Evolutionary conservation across 2,888 invertebrate species (phyloP).

Genomic region (Andrena dorsata): DNA sequence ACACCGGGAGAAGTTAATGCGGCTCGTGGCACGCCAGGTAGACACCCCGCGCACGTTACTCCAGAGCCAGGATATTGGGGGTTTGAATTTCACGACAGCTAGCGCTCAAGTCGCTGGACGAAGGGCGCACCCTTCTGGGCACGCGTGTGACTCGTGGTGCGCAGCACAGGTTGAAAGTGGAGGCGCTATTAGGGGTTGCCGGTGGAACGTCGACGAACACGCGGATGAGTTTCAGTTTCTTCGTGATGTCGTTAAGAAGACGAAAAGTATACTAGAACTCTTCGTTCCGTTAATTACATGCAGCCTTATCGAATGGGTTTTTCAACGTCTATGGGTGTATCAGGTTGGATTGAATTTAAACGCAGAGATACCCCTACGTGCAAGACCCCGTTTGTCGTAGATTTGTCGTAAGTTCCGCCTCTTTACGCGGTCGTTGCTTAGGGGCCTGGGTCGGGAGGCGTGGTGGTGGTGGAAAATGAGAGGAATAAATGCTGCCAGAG

Average conservation of each 20-base stretch:
- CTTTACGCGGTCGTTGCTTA: constrained; percentile 2
- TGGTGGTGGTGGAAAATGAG: not conserved
- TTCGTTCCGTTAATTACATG: too few species aligned
- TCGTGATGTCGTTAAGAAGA: too few species aligned
- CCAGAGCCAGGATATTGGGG: not conserved
- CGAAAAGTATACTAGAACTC: not conserved
- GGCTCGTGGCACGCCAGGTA: constrained; percentile 10
- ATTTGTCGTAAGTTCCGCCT: constrained; percentile 6
- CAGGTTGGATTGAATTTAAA: not conserved
- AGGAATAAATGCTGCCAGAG: constrained; percentile 25
- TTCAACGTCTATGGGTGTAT: too few species aligned
- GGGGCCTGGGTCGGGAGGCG: not conserved
- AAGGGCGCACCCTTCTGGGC: too few species aligned
- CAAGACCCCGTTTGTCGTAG: not conserved
- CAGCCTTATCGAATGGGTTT: not conserved
- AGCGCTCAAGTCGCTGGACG: not conserved
- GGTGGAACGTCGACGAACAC: not conserved
- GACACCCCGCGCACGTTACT: not conserved
- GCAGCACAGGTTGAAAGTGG: not conserved
- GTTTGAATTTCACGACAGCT: not conserved
- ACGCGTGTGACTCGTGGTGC: constrained; percentile 1
- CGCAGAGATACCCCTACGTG: not conserved
- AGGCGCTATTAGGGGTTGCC: not conserved
- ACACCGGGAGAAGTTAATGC: constrained; percentile 31
- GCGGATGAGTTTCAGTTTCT: too few species aligned